These are phyloP conservation scores for Steinernema hermaphroditum DNA, from an alignment of 2,888 invertebrate genomes.

Conservation along the genomic window DNA sequence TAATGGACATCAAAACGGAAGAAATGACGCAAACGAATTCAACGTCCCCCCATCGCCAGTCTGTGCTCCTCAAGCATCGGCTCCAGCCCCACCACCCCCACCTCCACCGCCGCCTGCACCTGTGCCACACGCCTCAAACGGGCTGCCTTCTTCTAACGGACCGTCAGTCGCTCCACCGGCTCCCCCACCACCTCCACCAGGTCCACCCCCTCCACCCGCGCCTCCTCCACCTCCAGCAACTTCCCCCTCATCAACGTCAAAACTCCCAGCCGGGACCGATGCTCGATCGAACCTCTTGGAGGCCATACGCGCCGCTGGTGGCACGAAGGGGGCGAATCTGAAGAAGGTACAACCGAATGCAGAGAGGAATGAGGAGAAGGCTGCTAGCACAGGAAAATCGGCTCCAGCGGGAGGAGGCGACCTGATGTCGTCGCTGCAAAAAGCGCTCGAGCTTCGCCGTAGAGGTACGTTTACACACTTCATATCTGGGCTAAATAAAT, in stretches of 20 bases:
- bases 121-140: background rate
- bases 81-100: background rate
- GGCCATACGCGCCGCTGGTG: conserved; percentile 48
- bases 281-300: conserved; percentile 47
- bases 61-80: background rate
- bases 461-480: conserved; percentile 35
- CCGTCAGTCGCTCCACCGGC: background rate
- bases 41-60: background rate
- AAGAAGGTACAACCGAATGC: conserved; percentile 36
- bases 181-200: conserved; percentile 45
- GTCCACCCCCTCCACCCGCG: conserved; percentile 35
- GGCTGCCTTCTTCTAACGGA: too few relatives aligned
- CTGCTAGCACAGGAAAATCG: background rate
- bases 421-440: conserved; percentile 45
- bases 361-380: background rate
- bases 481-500: background rate
- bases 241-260: conserved; percentile 28
- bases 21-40: background rate
- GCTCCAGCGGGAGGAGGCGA: conserved; percentile 40
- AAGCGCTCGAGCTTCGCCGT: conserved; percentile 43
- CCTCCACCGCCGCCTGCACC: conserved; percentile 27
- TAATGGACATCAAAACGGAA: background rate
- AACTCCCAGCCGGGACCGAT: background rate
- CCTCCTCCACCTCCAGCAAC: conserved; percentile 21
- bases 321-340: conserved; percentile 42